These are phyloP conservation scores for Carabus problematicus DNA, from an alignment of 2,888 invertebrate genomes.

Conservation along the genomic window DNA sequence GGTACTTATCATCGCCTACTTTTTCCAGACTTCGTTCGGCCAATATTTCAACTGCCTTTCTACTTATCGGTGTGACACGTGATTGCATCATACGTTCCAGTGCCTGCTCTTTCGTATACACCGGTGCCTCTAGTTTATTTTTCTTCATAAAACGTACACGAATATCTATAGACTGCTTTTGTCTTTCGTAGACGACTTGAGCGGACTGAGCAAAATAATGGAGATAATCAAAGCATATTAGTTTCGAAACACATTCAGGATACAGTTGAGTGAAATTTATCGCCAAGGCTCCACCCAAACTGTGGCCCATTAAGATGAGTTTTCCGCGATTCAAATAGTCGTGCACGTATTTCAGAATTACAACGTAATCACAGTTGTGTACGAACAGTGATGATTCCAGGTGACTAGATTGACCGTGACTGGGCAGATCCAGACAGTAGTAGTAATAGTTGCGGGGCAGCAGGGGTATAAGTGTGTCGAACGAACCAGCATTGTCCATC, in stretches of 20 bases:
- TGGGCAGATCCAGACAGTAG: conserved; percentile 61
- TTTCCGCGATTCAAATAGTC: conserved; percentile 43
- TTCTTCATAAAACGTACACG: neutral
- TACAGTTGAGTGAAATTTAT: conserved; percentile 50
- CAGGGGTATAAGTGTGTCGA: conserved; percentile 60
- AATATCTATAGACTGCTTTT: neutral
- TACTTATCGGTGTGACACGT: conserved; percentile 56
- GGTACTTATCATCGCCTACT: conserved; percentile 59
- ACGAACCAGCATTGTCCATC: conserved; percentile 63
- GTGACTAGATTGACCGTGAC: conserved; percentile 63
- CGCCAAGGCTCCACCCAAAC: conserved; percentile 60
- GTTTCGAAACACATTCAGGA: conserved; percentile 53
- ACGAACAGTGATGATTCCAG: conserved; percentile 51
- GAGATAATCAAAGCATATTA: conserved; percentile 56
- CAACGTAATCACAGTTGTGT: conserved; percentile 54
- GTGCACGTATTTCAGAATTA: conserved; percentile 43
- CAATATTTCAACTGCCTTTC: conserved; percentile 61
- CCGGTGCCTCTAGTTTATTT: conserved; percentile 45
- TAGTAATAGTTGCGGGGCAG: conserved; percentile 57
- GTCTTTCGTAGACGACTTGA: neutral
- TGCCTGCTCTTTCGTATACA: conserved; percentile 61
- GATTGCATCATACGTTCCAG: conserved; percentile 59
- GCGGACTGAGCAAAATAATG: conserved; percentile 44
- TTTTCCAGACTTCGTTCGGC: conserved; percentile 60
- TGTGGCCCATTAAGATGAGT: conserved; percentile 51